phyloP scores from a whole-genome alignment of 2,888 invertebrate genomes.

The Helicoverpa assulta region DNA sequence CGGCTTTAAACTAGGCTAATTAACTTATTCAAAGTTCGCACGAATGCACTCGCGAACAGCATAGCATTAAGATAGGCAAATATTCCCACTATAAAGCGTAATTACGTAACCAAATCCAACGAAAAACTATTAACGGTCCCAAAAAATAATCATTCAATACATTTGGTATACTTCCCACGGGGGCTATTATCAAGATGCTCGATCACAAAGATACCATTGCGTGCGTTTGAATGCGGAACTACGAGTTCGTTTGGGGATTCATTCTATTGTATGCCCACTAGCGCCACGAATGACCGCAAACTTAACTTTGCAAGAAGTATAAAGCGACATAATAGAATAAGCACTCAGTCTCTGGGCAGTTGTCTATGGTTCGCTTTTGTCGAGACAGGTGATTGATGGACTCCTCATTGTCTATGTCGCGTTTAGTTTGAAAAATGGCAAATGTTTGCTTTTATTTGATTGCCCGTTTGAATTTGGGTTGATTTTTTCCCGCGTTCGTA shows the following conservation, averaged over 20 bases:
- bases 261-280: slow-evolving; percentile 33
- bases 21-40: slow-evolving; percentile 60
- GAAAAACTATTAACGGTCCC: slow-evolving; percentile 78
- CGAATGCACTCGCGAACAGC: slow-evolving; percentile 51
- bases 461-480: slow-evolving; percentile 73
- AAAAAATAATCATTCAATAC: slow-evolving; percentile 81
- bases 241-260: slow-evolving; percentile 36
- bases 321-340: slow-evolving; percentile 75
- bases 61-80: slow-evolving; percentile 48
- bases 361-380: slow-evolving; percentile 84
- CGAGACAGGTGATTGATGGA: slow-evolving; percentile 83
- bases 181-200: slow-evolving; percentile 74
- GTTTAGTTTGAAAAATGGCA: slow-evolving; percentile 86
- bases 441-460: slow-evolving; percentile 81
- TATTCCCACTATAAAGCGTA: slow-evolving; percentile 59
- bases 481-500: slow-evolving; percentile 66
- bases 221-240: slow-evolving; percentile 55
- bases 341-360: slow-evolving; percentile 79
- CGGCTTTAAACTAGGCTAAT: slow-evolving; percentile 54
- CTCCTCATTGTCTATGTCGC: slow-evolving; percentile 81
- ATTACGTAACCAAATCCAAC: slow-evolving; percentile 77
- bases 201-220: slow-evolving; percentile 68
- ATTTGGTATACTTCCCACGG: slow-evolving; percentile 81
- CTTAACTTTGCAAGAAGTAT: slow-evolving; percentile 65
- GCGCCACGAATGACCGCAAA: slow-evolving; percentile 59